Base-by-base conservation (phyloP, 2,113 vertebrate genomes). In the Chloropsis cyanopogon region DNA sequence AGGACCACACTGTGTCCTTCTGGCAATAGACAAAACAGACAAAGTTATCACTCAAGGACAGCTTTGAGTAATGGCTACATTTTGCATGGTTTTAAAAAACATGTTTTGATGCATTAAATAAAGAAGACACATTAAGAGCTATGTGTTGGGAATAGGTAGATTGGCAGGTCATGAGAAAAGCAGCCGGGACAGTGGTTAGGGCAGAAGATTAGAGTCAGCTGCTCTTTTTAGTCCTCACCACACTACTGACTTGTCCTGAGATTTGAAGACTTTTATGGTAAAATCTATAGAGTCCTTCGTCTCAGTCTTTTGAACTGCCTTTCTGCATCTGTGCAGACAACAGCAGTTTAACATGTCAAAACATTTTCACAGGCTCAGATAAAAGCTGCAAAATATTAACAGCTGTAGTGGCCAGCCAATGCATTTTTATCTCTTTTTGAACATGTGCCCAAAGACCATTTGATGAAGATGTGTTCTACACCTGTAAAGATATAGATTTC, bases 41-140 rank as follows among this genome's bases (percentile, higher is more conserved):
- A 87, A 91, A 96, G 78, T 82, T 95, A 79, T 94, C 91, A 70
- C 59, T 91, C 87, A 86, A 86, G 80, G 80, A 79, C 86, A 96
- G 60, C 72, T 77, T 94, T 88, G 88, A 86, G 71, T 47, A 93
- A 80, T 5, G 2, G 66, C 90, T 86, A 79, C 33, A 46, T 81
- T 93, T 88, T 70, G 52, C 65, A 71, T 6, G 11, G 31, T 59
- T 93, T 75, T 56, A 44, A 63, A 81, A 89, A 83, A 68, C 31
- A 81, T 42, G 46, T 53, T 92, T 88, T 90, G 72, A 68, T 53
- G n/a, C 44, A 68, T 71, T 71, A 71, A 86, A 70, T 56, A 72
- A 44, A 70, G 57, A n/a, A 90, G 92, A 69, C 28, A n/a, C n/a
- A 25, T 28, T 22, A 10, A 68, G 56, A 92, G 28, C n/a, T 81